Percentiles rank a stretch among this genome's conserved stretches.
These are phyloP conservation scores for Pachypsylla venusta DNA, from an alignment of 1,140 invertebrate genomes.

Conservation along the genomic window DNA sequence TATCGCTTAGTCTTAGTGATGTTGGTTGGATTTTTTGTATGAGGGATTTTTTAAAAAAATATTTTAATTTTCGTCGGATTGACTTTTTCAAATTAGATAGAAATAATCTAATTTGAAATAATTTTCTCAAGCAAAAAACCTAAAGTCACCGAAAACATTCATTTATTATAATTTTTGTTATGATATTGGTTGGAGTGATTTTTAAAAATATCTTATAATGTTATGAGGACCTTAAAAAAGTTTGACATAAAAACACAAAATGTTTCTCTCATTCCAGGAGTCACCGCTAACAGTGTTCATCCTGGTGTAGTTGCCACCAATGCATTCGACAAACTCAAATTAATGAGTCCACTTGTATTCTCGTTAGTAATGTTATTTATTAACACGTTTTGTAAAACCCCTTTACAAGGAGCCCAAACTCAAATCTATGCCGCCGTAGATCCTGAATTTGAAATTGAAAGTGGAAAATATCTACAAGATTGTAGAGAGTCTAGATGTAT, in stretches of 20 bases:
- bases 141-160: no score
- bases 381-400: background rate
- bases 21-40: background rate
- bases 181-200: no score
- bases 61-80: no score
- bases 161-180: no score
- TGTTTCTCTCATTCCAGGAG: slow-evolving; percentile 33
- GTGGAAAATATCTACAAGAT: slow-evolving; percentile 71
- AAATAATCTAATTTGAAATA: no score
- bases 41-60: background rate
- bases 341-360: background rate
- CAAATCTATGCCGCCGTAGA: slow-evolving; percentile 58
- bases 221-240: no score
- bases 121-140: no score
- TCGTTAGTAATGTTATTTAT: background rate
- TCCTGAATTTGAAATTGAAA: slow-evolving; percentile 51
- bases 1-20: no score
- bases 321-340: slow-evolving; percentile 42
- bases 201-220: no score
- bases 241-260: no score
- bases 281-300: slow-evolving; percentile 71
- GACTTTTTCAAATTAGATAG: no score
- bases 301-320: slow-evolving; percentile 63
- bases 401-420: slow-evolving; percentile 52
- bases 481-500: slow-evolving; percentile 38